Evolutionary conservation across 2,797 vertebrate species (phyloP).

Genomic region (Crotalus adamanteus): DNA sequence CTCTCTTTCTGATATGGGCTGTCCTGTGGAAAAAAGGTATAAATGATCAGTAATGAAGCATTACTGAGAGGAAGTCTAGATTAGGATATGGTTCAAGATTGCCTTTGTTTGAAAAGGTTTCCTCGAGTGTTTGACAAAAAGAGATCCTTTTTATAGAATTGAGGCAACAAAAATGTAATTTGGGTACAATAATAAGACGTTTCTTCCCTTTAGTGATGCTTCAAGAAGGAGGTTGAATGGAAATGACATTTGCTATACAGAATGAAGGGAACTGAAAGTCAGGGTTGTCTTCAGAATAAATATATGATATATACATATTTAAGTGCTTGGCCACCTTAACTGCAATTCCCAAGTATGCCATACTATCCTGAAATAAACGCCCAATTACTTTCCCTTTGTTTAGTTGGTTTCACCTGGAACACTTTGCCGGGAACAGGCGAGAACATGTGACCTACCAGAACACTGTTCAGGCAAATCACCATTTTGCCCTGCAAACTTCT

Average conservation of each 20-base stretch:
- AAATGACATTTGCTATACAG: background rate
- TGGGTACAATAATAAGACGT: background rate
- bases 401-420: slow-evolving; percentile 87
- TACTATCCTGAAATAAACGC: background rate
- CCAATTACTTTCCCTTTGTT: background rate
- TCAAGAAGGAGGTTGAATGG: background rate
- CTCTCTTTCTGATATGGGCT: no score
- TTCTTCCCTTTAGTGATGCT: background rate
- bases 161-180: background rate
- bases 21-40: background rate
- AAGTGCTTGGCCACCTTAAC: background rate
- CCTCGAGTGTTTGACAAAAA: background rate
- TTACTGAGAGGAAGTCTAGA: background rate
- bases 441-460: slow-evolving; percentile 91
- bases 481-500: slow-evolving; percentile 91
- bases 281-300: background rate
- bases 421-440: slow-evolving; percentile 79
- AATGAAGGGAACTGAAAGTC: background rate
- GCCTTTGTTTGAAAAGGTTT: background rate
- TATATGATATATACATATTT: background rate
- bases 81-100: background rate
- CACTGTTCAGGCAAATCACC: slow-evolving; percentile 88
- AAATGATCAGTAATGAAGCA: background rate
- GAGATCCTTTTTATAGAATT: background rate
- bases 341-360: background rate